Evolutionary conservation across 2,888 invertebrate species (phyloP), one percentile per base, ranked within the genome.

Genomic region (Carterocephalus palaemon): DNA sequence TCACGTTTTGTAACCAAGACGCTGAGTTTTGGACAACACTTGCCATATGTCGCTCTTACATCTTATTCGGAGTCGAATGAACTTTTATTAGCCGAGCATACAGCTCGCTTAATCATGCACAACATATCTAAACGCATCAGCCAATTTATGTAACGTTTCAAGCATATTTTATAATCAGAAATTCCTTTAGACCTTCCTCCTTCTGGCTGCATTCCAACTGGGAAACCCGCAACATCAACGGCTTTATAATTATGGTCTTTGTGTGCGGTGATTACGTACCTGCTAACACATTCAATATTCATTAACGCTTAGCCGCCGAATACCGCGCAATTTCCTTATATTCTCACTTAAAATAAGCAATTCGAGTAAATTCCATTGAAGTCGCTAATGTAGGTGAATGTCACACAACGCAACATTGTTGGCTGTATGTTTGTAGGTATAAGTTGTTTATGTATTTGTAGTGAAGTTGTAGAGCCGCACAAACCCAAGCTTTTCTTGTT

Each of bases 141-240:
- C 42, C 24, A 43, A 45, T 36, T 40, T 39, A 46, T 46, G 49
- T 50, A 47, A 46, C 40, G 48, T 36, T 43, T 26, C 12, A 9
- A 45, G 29, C 43, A 45, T 51, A 50, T 51, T 57, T 80, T 77
- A 77, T 77, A 74, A 77, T 78, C 72, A 70, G 57, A 70, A 73
- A 79, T 81, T 75, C 81, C 76, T 79, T 79, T 76, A 75, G 72
- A 78, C 68, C 69, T 62, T 67, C 77, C 82, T 81, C 79, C 83
- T 77, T 75, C 80, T 85, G 85, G 85, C 84, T 65, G 50, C 59
- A 51, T 57, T 76, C 85, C 85, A 85, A 77, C 70, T 75, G 83
- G 84, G 83, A 75, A 80, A 74, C 80, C 83, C 85, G 78, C 63
- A 33, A 65, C 71, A 71, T 75, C 75, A 78, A 77, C 76, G 75